Percentiles rank a stretch among this genome's conserved stretches.
These are phyloP conservation scores for Nothura maculosa DNA, from an alignment of 2,797 vertebrate species.

Conservation along the genomic window DNA sequence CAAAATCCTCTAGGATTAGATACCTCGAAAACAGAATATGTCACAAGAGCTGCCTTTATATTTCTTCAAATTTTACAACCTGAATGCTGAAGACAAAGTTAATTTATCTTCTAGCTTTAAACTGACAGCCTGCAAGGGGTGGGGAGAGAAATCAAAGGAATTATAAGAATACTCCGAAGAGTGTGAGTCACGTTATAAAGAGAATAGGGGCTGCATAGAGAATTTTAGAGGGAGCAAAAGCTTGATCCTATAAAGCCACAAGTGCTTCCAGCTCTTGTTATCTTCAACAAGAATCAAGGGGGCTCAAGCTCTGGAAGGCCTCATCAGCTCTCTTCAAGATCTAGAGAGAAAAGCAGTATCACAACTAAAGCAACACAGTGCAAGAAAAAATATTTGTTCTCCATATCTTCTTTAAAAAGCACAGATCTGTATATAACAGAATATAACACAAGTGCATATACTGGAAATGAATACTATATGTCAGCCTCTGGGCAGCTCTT, in stretches of 20 bases:
- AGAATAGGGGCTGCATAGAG: not conserved
- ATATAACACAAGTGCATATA: not conserved
- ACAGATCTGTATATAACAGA: not conserved
- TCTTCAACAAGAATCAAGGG: not conserved
- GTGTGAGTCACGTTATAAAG: slow-evolving; percentile 21
- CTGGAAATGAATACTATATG: not conserved
- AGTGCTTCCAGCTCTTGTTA: not conserved
- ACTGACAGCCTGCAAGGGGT: not conserved
- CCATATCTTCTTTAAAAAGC: not conserved
- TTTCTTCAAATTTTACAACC: not conserved
- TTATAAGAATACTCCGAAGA: not conserved
- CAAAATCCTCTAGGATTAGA: slow-evolving; percentile 13
- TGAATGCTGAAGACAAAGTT: slow-evolving; percentile 8
- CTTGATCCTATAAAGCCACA: not conserved
- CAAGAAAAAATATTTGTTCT: not conserved
- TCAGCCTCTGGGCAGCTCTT: not conserved
- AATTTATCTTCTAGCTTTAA: slow-evolving; percentile 35
- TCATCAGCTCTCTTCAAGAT: not conserved
- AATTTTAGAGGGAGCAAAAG: slow-evolving; percentile 14
- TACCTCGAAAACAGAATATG: slow-evolving; percentile 32
- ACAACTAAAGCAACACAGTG: not conserved
- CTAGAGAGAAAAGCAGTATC: not conserved
- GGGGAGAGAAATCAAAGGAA: not conserved
- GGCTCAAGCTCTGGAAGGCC: not conserved
- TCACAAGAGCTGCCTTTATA: not conserved